phyloP scores from a whole-genome alignment of 2,113 vertebrate species.

The Platanista minor region DNA sequence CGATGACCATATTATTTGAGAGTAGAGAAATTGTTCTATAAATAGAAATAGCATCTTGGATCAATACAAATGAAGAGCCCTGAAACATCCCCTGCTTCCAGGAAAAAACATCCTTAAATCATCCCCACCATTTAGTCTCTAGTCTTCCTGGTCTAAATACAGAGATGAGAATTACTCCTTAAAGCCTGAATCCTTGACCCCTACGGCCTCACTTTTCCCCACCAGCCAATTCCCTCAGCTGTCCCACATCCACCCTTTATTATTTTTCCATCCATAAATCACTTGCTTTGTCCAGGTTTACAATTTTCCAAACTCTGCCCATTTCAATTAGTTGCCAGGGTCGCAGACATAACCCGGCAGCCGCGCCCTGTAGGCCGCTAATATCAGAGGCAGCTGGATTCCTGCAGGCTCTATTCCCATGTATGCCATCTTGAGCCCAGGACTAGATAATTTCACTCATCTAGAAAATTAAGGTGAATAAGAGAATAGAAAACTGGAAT shows the following conservation, averaged over 20 bases:
- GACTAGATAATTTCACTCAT: constrained; percentile 76
- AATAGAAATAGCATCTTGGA: background rate
- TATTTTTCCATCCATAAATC: constrained; percentile 60
- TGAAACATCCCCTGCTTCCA: background rate
- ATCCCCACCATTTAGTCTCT: background rate
- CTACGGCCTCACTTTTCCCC: background rate
- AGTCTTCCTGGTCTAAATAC: background rate
- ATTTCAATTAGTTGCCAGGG: constrained; percentile 67
- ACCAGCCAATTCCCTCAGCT: background rate
- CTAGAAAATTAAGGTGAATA: constrained; percentile 78
- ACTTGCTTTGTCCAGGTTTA: constrained; percentile 59
- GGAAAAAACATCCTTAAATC: background rate
- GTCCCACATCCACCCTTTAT: background rate
- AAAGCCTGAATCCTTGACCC: background rate
- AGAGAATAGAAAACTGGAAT: constrained; percentile 68
- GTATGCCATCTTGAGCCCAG: constrained; percentile 54
- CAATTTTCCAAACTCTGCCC: constrained; percentile 72
- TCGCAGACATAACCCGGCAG: constrained; percentile 65
- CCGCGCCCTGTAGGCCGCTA: background rate
- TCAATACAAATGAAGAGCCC: background rate
- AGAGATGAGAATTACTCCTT: background rate
- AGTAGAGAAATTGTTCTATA: background rate
- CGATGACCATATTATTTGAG: background rate
- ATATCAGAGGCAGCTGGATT: constrained; percentile 39
- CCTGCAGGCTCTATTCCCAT: constrained; percentile 54